phyloP scores from a whole-genome alignment of 2,888 invertebrate species.

The Slavum lentiscoides region DNA sequence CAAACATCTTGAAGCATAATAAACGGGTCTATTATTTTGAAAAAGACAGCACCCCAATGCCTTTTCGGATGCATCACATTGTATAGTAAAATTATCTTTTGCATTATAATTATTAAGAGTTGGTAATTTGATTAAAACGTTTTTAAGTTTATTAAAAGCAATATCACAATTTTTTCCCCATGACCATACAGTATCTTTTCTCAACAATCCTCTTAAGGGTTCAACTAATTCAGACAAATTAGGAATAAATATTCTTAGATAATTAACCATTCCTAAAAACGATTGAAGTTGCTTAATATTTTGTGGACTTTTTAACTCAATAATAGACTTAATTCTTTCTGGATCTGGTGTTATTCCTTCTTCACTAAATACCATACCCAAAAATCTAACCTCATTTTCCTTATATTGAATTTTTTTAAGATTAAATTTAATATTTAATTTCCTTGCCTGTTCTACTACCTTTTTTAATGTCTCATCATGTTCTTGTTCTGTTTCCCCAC shows the following conservation, averaged over 20 bases:
- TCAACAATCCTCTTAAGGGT: no score
- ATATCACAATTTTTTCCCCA: no score
- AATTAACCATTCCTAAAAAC: no score
- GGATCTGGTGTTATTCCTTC: not conserved
- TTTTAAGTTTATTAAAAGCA: constrained; percentile 22
- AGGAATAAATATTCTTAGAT: no score
- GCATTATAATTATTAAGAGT: constrained; percentile 7
- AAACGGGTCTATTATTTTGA: constrained; percentile 42
- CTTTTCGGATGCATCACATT: constrained; percentile 2
- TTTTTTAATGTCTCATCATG: constrained; percentile 17
- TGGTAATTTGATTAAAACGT: not conserved
- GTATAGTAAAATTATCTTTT: not conserved
- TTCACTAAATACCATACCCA: constrained; percentile 6
- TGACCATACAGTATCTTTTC: no score
- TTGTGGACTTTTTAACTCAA: not conserved
- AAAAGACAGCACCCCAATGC: constrained; percentile 5
- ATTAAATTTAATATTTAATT: constrained; percentile 27
- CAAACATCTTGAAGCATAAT: constrained; percentile 54
- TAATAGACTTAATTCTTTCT: not conserved
- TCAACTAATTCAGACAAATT: no score
- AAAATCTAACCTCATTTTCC: not conserved
- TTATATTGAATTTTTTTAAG: constrained; percentile 18
- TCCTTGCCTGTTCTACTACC: not conserved
- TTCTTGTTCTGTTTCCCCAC: constrained; percentile 5
- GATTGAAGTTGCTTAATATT: not conserved